These are phyloP conservation scores for Uropsilus gracilis DNA, from an alignment of 2,113 vertebrate genomes.

Conservation along the genomic window DNA sequence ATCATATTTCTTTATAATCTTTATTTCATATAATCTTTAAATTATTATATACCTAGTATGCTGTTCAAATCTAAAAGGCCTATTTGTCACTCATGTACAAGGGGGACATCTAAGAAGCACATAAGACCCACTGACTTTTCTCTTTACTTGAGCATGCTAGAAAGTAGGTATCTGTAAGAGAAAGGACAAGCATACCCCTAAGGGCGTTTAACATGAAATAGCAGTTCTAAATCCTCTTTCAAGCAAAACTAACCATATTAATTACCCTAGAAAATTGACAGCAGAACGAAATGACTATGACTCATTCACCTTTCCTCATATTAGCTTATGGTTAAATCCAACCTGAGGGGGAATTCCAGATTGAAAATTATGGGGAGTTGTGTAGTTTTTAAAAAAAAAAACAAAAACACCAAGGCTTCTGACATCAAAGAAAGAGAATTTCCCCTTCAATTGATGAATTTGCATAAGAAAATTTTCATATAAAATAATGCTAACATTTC, in stretches of 20 bases:
- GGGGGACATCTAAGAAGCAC: not conserved
- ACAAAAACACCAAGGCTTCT: conserved; percentile 2
- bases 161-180: not conserved
- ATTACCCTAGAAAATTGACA: conserved; percentile 59
- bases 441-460: not conserved
- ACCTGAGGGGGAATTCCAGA: not conserved
- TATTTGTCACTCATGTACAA: not conserved
- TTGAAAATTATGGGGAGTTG: not conserved
- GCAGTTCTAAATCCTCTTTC: conserved; percentile 61
- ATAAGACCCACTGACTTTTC: not conserved
- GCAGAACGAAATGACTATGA: conserved; percentile 24
- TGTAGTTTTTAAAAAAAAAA: conserved; percentile 27
- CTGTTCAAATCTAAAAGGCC: not conserved
- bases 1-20: not conserved
- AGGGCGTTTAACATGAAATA: conserved; percentile 30
- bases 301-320: not conserved
- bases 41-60: not conserved
- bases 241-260: conserved; percentile 54
- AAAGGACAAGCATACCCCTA: conserved; percentile 7
- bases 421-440: conserved; percentile 54
- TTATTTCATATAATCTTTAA: no score
- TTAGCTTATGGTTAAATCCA: not conserved
- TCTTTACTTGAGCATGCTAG: not conserved
- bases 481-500: conserved; percentile 1
- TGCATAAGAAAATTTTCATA: not conserved